Conservation (phyloP, 1,140 invertebrate genomes). For the Laodelphax striatellus region DNA sequence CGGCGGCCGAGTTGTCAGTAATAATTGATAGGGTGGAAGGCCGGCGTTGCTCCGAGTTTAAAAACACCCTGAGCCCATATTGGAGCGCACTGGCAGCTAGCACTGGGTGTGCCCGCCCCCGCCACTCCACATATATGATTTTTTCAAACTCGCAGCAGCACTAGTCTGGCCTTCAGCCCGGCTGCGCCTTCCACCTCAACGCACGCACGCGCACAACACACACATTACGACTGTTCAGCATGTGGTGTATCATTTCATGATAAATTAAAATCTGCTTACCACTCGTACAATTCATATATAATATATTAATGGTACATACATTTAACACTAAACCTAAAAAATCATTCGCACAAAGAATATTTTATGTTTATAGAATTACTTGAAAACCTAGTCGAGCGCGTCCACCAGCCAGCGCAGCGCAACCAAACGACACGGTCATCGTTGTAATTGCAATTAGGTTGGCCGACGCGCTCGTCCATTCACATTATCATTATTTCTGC, state of each 20-base stretch:
- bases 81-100: background rate
- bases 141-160: constrained; percentile 8
- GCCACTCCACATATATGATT: constrained; percentile 8
- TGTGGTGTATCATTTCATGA: no score
- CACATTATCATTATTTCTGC: constrained; percentile 1
- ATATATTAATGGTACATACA: constrained; percentile 20
- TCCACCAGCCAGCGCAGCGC: no score
- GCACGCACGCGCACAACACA: no score
- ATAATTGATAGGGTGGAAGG: background rate
- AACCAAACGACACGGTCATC: no score
- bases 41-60: constrained; percentile 6
- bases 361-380: constrained; percentile 16
- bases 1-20: no score
- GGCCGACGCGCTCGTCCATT: background rate
- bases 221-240: no score
- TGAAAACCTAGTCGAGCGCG: constrained; percentile 1
- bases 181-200: no score
- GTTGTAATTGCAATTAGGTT: no score
- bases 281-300: constrained; percentile 7
- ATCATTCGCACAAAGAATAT: constrained; percentile 19
- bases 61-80: constrained; percentile 14
- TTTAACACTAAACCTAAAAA: constrained; percentile 21
- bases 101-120: background rate
- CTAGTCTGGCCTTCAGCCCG: no score
- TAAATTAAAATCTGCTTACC: constrained; percentile 6